These are phyloP conservation scores for Metellina segmentata DNA, from an alignment of 2,888 invertebrate species.

Conservation along the genomic window DNA sequence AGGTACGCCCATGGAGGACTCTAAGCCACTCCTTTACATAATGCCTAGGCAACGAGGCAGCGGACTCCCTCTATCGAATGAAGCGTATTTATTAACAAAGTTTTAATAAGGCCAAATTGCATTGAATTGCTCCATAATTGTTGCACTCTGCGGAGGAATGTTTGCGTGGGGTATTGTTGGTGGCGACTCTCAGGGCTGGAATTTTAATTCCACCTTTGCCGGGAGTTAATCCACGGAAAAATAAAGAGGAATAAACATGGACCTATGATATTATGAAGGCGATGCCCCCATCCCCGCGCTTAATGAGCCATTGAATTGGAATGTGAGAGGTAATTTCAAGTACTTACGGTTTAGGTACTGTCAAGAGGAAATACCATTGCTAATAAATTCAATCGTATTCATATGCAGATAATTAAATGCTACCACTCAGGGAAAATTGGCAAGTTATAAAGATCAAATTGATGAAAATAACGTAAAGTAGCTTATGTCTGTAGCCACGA, in stretches of 20 bases:
- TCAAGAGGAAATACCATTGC: neutral
- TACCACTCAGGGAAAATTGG: neutral
- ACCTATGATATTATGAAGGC: neutral
- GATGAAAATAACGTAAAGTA: too few species aligned
- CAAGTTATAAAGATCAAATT: too few species aligned
- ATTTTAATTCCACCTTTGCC: constrained; percentile 41
- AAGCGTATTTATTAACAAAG: constrained; percentile 68
- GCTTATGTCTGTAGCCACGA: too few species aligned
- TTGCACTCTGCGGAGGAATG: constrained; percentile 33
- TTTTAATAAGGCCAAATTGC: constrained; percentile 66
- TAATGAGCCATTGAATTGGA: neutral
- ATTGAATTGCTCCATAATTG: constrained; percentile 56
- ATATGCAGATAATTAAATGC: neutral
- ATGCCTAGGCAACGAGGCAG: neutral
- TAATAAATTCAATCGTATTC: neutral
- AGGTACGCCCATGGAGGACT: constrained; percentile 43
- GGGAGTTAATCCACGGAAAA: constrained; percentile 43
- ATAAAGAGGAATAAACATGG: neutral
- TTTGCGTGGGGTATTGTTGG: constrained; percentile 14
- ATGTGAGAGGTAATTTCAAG: neutral
- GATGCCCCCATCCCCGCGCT: neutral
- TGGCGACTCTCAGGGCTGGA: constrained; percentile 20
- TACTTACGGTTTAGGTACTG: neutral
- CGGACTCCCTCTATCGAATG: constrained; percentile 24
- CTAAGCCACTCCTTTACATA: constrained; percentile 44